Conservation (phyloP, 2,888 invertebrate genomes). For the Hybos culiciformis region DNA sequence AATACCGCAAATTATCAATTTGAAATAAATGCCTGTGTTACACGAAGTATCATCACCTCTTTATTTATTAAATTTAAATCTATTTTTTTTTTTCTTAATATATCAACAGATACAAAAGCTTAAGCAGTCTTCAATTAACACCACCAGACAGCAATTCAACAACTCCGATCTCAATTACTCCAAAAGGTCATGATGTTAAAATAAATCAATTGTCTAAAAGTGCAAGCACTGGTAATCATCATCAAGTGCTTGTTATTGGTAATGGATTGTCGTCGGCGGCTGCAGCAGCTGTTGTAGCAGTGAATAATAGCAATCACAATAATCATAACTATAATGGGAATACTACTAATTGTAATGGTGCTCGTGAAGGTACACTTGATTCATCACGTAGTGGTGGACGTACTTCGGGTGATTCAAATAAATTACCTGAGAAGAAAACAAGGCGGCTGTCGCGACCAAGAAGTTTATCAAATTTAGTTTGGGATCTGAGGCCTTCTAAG, state of each 20-base stretch:
- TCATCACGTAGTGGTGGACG: slow-evolving; percentile 80
- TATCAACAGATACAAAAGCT: slow-evolving; percentile 32
- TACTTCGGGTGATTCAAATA: slow-evolving; percentile 67
- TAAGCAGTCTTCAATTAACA: slow-evolving; percentile 35
- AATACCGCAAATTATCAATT: slow-evolving; percentile 1
- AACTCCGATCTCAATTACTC: slow-evolving; percentile 35
- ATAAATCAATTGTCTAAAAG: slow-evolving; percentile 21
- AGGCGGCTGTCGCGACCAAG: slow-evolving; percentile 70
- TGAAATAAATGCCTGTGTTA: slow-evolving; percentile 1
- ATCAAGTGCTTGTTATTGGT: slow-evolving; percentile 4
- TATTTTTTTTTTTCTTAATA: slow-evolving; percentile 3
- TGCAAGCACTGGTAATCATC: slow-evolving; percentile 31
- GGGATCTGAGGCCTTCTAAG: slow-evolving; percentile 48
- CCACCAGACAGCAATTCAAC: slow-evolving; percentile 30
- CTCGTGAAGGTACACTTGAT: slow-evolving; percentile 67
- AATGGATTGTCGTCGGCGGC: background rate
- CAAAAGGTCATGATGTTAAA: slow-evolving; percentile 25
- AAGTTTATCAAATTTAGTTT: slow-evolving; percentile 75
- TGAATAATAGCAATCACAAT: too few relatives aligned
- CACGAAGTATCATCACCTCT: background rate
- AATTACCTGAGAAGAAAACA: slow-evolving; percentile 70
- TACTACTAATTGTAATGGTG: slow-evolving; percentile 9
- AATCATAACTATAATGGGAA: slow-evolving; percentile 8
- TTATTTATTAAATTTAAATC: background rate
- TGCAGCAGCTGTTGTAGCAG: too few relatives aligned